Percentiles rank a stretch among this genome's conserved stretches.
These are phyloP conservation scores for Semotilus atromaculatus DNA, from an alignment of 2,797 vertebrate genomes.

Conservation along the genomic window DNA sequence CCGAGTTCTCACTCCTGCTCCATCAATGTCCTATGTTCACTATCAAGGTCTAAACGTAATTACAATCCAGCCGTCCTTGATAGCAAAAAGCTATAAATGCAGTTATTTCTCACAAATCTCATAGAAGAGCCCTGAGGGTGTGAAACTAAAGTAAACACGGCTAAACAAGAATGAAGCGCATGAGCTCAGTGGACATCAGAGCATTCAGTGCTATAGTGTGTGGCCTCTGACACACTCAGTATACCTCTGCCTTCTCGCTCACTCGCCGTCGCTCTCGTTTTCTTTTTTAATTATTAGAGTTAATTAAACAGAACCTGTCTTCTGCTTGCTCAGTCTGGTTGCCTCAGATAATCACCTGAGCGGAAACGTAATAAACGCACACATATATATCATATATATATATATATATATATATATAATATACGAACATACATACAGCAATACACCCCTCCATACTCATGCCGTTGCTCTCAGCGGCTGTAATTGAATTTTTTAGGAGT, in stretches of 20 bases:
- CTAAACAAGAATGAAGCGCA: not conserved
- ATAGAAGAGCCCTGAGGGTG: not conserved
- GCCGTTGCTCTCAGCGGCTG: slow-evolving; percentile 33
- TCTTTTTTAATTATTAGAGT: slow-evolving; percentile 72
- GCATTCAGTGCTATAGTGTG: not conserved
- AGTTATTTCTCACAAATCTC: slow-evolving; percentile 18
- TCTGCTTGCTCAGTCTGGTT: slow-evolving; percentile 74
- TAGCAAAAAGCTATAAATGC: slow-evolving; percentile 6
- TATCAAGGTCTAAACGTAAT: slow-evolving; percentile 33
- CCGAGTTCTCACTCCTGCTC: slow-evolving; percentile 47
- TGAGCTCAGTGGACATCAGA: not conserved
- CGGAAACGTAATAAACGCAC: slow-evolving; percentile 25
- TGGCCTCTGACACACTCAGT: not conserved
- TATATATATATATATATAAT: slow-evolving; percentile 3
- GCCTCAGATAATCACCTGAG: slow-evolving; percentile 71
- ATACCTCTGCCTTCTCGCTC: slow-evolving; percentile 3
- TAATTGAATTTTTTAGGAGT: slow-evolving; percentile 51
- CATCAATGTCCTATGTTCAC: slow-evolving; percentile 8
- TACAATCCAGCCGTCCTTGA: slow-evolving; percentile 31
- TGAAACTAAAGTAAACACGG: slow-evolving; percentile 14
- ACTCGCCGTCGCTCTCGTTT: not conserved
- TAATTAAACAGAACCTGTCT: slow-evolving; percentile 75
- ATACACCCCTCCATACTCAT: slow-evolving; percentile 34
- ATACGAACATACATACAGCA: not conserved
- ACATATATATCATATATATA: not conserved